phyloP scores from a whole-genome alignment of 1,140 invertebrate genomes.

The Oppia nitens region DNA sequence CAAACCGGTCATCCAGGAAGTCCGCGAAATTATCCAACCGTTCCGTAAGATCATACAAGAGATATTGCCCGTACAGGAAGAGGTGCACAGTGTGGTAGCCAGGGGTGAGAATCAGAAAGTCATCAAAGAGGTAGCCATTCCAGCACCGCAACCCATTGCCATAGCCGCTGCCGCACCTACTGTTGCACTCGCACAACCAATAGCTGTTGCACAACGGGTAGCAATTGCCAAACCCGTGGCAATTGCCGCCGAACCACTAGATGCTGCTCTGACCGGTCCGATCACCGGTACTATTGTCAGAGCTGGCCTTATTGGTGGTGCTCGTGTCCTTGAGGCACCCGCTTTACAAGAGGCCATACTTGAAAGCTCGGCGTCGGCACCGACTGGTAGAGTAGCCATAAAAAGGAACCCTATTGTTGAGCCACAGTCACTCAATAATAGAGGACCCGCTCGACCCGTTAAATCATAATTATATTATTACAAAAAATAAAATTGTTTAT shows the following conservation, averaged over 20 bases:
- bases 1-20: slow-evolving; percentile 16
- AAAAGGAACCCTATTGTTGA: too few relatives aligned
- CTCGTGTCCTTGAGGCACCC: slow-evolving; percentile 5
- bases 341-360: too few relatives aligned
- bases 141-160: neutral
- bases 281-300: slow-evolving; percentile 9
- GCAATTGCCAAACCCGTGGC: neutral
- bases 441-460: too few relatives aligned
- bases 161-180: neutral
- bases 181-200: neutral
- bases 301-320: slow-evolving; percentile 10
- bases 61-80: slow-evolving; percentile 14
- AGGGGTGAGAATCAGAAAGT: slow-evolving; percentile 9
- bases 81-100: slow-evolving; percentile 4
- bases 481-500: too few relatives aligned
- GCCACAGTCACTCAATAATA: too few relatives aligned
- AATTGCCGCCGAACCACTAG: neutral
- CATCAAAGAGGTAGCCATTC: slow-evolving; percentile 11
- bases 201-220: neutral
- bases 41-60: slow-evolving; percentile 15
- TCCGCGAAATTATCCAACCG: slow-evolving; percentile 16
- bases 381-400: too few relatives aligned
- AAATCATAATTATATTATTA: too few relatives aligned
- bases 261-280: neutral
- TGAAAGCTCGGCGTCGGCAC: too few relatives aligned